phyloP scores from a whole-genome alignment of 2,113 vertebrate genomes.

The Callospermophilus lateralis region DNA sequence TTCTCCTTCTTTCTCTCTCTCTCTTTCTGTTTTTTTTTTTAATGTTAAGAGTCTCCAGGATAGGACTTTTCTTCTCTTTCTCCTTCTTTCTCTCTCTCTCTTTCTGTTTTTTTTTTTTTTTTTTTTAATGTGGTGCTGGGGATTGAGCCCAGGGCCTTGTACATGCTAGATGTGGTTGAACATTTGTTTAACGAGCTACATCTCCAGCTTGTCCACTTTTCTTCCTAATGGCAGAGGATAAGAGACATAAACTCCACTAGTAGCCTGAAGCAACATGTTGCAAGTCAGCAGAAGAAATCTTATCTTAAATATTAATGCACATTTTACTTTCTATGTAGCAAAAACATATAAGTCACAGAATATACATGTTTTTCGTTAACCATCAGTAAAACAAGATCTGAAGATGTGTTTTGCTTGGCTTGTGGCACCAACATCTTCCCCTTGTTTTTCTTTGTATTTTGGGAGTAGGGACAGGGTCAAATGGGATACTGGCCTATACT shows the following conservation, averaged over 20 bases:
- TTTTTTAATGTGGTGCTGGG: too few relatives aligned
- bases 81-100: too few relatives aligned
- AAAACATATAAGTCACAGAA: slow-evolving; percentile 23
- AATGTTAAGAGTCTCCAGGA: too few relatives aligned
- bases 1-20: too few relatives aligned
- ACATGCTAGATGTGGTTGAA: too few relatives aligned
- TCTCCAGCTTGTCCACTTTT: not conserved
- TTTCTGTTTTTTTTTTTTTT: too few relatives aligned
- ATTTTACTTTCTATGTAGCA: slow-evolving; percentile 37
- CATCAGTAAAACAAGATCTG: slow-evolving; percentile 45
- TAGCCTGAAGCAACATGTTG: slow-evolving; percentile 36
- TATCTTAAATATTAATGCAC: slow-evolving; percentile 27
- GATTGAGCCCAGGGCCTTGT: too few relatives aligned
- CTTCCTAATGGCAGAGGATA: slow-evolving; percentile 14
- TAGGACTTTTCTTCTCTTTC: too few relatives aligned
- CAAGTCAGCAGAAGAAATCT: slow-evolving; percentile 54
- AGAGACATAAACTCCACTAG: slow-evolving; percentile 50
- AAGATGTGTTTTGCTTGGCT: not conserved
- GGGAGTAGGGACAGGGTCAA: not conserved
- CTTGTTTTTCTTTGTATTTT: slow-evolving; percentile 25
- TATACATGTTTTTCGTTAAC: slow-evolving; percentile 44
- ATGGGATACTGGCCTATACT: not conserved
- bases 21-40: too few relatives aligned
- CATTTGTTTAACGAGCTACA: too few relatives aligned
- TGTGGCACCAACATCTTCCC: not conserved